phyloP scores from a whole-genome alignment of 2,888 invertebrate genomes.

The Notocelia uddmanniana region DNA sequence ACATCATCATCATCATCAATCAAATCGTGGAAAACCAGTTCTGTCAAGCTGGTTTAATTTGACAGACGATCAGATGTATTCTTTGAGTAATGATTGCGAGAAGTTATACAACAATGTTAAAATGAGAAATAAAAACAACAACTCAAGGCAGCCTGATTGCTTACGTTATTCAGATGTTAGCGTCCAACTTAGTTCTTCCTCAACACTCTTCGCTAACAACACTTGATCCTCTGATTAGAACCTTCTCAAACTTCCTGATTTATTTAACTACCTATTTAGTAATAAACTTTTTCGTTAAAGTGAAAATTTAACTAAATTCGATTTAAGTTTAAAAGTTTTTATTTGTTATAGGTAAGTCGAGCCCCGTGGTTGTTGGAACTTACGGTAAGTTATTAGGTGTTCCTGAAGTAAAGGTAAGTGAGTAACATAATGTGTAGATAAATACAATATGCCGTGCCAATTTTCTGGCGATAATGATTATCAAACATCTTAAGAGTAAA shows the following conservation, averaged over 20 bases:
- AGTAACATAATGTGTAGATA: too few species aligned
- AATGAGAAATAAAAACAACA: constrained; percentile 7
- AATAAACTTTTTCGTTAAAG: constrained; percentile 1
- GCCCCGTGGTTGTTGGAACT: not conserved
- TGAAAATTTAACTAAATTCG: not conserved
- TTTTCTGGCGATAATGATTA: too few species aligned
- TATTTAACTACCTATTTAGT: constrained; percentile 28
- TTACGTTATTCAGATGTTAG: constrained; percentile 33
- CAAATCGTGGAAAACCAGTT: too few species aligned
- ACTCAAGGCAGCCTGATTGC: constrained; percentile 21
- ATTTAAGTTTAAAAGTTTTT: constrained; percentile 4
- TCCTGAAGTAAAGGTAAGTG: constrained; percentile 23
- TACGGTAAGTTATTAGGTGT: constrained; percentile 29
- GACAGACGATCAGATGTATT: too few species aligned
- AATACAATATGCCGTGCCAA: too few species aligned
- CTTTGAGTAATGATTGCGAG: too few species aligned
- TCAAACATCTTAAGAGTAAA: too few species aligned
- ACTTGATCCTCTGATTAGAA: constrained; percentile 33
- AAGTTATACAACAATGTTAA: too few species aligned
- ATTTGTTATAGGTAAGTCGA: constrained; percentile 40
- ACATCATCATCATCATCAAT: too few species aligned
- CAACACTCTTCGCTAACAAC: constrained; percentile 34
- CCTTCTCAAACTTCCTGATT: constrained; percentile 26
- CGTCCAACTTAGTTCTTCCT: constrained; percentile 25
- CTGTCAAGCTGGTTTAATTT: too few species aligned